phyloP scores from a whole-genome alignment of 2,888 invertebrate species.

The Ophion costatus region DNA sequence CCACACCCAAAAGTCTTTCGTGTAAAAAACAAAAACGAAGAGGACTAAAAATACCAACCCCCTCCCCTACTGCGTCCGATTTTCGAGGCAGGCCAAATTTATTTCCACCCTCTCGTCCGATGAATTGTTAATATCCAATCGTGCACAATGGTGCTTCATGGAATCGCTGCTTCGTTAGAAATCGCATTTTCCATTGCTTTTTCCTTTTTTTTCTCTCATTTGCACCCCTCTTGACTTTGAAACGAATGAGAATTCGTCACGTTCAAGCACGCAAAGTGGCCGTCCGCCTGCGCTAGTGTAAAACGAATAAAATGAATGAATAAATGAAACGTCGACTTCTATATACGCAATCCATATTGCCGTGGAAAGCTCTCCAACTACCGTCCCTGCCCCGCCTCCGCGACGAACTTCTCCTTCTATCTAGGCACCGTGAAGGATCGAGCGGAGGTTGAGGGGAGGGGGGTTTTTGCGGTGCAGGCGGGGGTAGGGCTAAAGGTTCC shows the following conservation, averaged over 20 bases:
- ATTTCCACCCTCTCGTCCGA: too few species aligned
- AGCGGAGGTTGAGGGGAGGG: slow-evolving; percentile 9
- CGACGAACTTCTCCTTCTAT: slow-evolving; percentile 3
- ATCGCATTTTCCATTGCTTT: too few species aligned
- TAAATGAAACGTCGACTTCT: slow-evolving; percentile 16
- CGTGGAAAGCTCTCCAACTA: slow-evolving; percentile 20
- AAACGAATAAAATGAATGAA: slow-evolving; percentile 13
- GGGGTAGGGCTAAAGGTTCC: slow-evolving; percentile 18
- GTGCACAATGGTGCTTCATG: too few species aligned
- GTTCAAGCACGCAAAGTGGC: neutral
- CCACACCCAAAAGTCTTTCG: too few species aligned
- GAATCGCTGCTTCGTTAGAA: too few species aligned
- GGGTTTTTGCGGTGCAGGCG: neutral
- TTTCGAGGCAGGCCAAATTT: too few species aligned
- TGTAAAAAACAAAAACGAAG: too few species aligned
- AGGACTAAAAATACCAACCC: too few species aligned
- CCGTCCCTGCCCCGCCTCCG: neutral
- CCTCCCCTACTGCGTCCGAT: too few species aligned
- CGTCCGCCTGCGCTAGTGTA: neutral
- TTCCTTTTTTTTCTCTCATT: too few species aligned
- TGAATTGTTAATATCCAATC: too few species aligned
- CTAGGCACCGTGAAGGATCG: slow-evolving; percentile 32
- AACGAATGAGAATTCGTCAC: slow-evolving; percentile 1
- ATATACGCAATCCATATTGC: slow-evolving; percentile 5
- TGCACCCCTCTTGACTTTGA: neutral